Conservation (phyloP, 2,113 vertebrate genomes). For the Micromys minutus region DNA sequence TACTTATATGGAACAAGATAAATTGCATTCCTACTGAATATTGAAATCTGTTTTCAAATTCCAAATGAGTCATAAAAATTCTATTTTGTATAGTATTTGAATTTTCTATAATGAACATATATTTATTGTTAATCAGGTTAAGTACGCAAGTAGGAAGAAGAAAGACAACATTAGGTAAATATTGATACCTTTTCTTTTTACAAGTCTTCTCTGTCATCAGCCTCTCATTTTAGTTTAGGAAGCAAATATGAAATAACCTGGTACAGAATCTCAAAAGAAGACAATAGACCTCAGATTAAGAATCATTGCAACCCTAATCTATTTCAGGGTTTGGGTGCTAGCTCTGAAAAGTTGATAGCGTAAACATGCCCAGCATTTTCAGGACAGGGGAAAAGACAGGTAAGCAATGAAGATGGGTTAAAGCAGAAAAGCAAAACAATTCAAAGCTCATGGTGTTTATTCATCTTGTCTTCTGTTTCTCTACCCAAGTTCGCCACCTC, state of each 20-base stretch:
- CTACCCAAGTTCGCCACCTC: background rate
- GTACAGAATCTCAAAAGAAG: background rate
- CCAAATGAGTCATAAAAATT: background rate
- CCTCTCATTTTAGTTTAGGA: background rate
- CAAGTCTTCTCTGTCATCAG: background rate
- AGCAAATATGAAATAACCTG: background rate
- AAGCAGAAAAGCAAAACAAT: background rate
- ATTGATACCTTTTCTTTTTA: background rate
- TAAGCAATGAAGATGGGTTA: fast-evolving
- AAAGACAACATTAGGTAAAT: background rate
- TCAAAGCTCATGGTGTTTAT: background rate
- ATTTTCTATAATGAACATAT: background rate
- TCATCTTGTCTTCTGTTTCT: background rate
- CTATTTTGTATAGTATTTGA: background rate
- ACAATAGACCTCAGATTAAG: background rate
- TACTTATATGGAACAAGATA: background rate
- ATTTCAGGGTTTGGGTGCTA: background rate
- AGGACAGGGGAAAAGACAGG: background rate
- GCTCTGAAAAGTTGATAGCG: background rate
- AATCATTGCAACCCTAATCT: background rate
- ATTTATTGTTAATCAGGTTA: constrained; percentile 2
- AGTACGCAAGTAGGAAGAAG: background rate
- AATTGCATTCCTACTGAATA: background rate
- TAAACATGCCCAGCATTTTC: background rate
- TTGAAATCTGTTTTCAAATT: background rate